These are phyloP conservation scores for Equus quagga DNA, from an alignment of 2,113 vertebrate species.

Conservation along the genomic window DNA sequence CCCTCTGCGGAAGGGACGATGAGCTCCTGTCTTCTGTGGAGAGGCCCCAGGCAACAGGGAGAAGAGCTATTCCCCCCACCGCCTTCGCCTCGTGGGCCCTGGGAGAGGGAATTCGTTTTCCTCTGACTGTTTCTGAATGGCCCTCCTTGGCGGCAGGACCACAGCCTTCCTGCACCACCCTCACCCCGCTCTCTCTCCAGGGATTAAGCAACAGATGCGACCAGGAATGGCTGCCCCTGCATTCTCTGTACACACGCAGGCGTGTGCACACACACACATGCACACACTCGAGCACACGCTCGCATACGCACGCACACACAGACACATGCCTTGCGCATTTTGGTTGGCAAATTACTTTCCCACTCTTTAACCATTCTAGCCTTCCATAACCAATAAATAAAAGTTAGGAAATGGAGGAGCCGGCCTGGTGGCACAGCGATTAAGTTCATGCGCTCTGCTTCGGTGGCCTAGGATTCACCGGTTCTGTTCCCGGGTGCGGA, in stretches of 20 bases:
- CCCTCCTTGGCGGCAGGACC: not conserved
- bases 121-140: not conserved
- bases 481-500: no score
- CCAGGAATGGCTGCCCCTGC: no score
- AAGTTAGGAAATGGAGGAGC: not conserved
- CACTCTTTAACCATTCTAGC: not conserved
- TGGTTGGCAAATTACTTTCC: no score
- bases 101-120: not conserved
- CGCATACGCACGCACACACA: no score
- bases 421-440: no score
- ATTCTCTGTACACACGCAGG: no score
- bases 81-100: not conserved
- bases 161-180: not conserved
- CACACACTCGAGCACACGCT: no score
- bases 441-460: no score
- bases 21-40: not conserved
- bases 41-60: not conserved
- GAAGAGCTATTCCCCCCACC: not conserved
- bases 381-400: not conserved
- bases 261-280: not conserved
- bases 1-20: not conserved
- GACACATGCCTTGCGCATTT: not conserved
- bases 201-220: fast-evolving
- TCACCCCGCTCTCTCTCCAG: not conserved
- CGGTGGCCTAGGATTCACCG: no score